phyloP scores from a whole-genome alignment of 23 tunicate genomes.

The Clavelina lepadiformis region DNA sequence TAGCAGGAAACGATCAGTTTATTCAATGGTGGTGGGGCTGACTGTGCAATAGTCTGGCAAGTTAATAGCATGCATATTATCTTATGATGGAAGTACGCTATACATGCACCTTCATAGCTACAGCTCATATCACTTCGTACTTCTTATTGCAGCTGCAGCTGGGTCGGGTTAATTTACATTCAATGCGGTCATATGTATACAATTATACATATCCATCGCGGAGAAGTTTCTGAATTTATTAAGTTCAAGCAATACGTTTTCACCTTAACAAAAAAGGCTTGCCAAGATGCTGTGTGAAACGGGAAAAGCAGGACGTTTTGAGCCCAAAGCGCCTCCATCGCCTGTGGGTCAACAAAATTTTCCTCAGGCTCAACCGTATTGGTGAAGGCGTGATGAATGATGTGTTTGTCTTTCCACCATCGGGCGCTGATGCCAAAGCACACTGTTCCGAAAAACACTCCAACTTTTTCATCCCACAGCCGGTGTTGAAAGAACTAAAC shows the following conservation, averaged over 20 bases:
- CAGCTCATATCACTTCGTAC: too few species aligned
- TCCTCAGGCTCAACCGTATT: conserved; percentile 58
- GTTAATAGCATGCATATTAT: too few species aligned
- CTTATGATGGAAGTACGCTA: too few species aligned
- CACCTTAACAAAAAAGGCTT: conserved; percentile 34
- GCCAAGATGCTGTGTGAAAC: conserved; percentile 5
- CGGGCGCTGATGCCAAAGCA: conserved; percentile 88
- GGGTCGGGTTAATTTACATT: too few species aligned
- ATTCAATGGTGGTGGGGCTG: too few species aligned
- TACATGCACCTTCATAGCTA: too few species aligned
- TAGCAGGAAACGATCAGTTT: too few species aligned
- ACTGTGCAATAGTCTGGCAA: too few species aligned
- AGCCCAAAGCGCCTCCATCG: conserved; percentile 70
- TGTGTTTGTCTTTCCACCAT: conserved; percentile 94
- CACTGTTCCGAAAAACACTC: conserved; percentile 81
- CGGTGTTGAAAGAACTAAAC: conserved; percentile 18
- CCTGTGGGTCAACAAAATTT: conserved; percentile 78
- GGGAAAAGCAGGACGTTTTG: conserved; percentile 85
- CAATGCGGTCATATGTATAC: too few species aligned
- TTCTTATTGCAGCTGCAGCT: too few species aligned
- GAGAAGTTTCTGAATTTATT: too few species aligned
- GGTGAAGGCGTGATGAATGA: conserved; percentile 76
- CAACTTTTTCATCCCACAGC: conserved; percentile 55
- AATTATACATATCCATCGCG: too few species aligned
- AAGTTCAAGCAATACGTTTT: neutral